Conservation (phyloP, 2,888 invertebrate genomes). For the Sarcophaga subvicina region DNA sequence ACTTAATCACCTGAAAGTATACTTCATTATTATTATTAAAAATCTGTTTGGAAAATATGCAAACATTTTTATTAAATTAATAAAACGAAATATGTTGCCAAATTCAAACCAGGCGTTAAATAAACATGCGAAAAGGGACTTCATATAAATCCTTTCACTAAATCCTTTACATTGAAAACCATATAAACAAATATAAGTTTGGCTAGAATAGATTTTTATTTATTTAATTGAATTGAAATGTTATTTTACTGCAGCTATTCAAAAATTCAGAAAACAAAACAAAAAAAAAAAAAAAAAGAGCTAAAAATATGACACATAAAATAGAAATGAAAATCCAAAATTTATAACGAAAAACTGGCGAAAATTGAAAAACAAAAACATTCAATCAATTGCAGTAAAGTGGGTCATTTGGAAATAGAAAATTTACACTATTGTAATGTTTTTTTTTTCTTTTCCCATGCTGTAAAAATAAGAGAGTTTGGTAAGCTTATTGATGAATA, state of each 20-base stretch:
- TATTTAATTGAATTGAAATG: slow-evolving; percentile 43
- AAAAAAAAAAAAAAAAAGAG: too few relatives aligned
- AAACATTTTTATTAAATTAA: not conserved
- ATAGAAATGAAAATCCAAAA: not conserved
- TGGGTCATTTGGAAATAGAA: slow-evolving; percentile 49
- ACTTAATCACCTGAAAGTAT: slow-evolving; percentile 2
- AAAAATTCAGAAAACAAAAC: slow-evolving; percentile 40
- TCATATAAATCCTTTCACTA: slow-evolving; percentile 2
- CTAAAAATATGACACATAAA: not conserved
- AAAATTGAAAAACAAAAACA: slow-evolving; percentile 16
- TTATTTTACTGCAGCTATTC: slow-evolving; percentile 20
- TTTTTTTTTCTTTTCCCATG: too few relatives aligned
- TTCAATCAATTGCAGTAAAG: slow-evolving; percentile 34
- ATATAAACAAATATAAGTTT: slow-evolving; percentile 25
- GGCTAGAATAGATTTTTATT: not conserved
- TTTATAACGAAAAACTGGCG: not conserved
- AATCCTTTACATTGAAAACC: slow-evolving; percentile 26
- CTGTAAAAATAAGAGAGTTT: not conserved
- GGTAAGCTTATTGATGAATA: slow-evolving; percentile 21
- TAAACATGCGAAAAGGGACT: not conserved
- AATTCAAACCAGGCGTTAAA: not conserved
- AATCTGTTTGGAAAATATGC: not conserved
- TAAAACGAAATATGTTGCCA: not conserved
- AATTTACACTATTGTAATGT: not conserved
- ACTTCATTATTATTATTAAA: slow-evolving; percentile 8